phyloP scores from a whole-genome alignment of 2,888 invertebrate species.

The Microctonus aethiopoides region DNA sequence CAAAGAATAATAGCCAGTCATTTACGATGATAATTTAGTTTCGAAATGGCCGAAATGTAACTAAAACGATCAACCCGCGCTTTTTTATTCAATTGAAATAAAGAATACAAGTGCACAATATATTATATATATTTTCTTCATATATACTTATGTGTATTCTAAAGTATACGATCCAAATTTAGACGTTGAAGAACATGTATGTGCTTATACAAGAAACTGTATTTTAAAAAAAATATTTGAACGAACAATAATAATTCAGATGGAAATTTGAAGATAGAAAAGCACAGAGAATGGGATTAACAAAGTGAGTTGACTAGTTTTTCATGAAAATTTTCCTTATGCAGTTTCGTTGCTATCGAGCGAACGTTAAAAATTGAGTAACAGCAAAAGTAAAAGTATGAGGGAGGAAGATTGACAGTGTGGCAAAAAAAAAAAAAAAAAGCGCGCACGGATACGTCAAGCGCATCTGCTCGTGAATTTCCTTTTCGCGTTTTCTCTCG shows the following conservation, averaged over 20 bases:
- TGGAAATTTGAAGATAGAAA: constrained; percentile 22
- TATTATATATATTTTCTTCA: constrained; percentile 4
- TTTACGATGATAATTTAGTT: too few relatives aligned
- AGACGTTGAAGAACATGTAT: background rate
- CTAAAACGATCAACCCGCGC: too few relatives aligned
- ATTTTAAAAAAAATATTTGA: background rate
- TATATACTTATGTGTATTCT: background rate
- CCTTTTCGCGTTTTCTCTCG: constrained; percentile 20
- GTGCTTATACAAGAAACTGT: background rate
- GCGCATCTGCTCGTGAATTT: constrained; percentile 37
- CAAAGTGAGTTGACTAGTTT: constrained; percentile 5
- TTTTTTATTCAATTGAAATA: background rate
- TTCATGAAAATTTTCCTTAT: constrained; percentile 18
- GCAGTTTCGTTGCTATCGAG: constrained; percentile 18
- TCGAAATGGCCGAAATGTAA: too few relatives aligned
- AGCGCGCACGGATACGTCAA: constrained; percentile 37
- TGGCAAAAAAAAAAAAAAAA: too few relatives aligned
- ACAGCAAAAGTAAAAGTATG: constrained; percentile 27
- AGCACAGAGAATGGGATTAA: background rate
- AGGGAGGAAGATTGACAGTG: constrained; percentile 33
- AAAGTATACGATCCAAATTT: background rate
- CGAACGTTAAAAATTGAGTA: background rate
- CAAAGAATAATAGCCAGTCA: too few relatives aligned
- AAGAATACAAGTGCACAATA: background rate
- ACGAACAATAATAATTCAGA: constrained; percentile 17